Percentiles rank a stretch among this genome's conserved stretches.
Evolutionary conservation across 2,113 vertebrate genomes (phyloP).

Genomic region (Xenotilapia leptura): DNA sequence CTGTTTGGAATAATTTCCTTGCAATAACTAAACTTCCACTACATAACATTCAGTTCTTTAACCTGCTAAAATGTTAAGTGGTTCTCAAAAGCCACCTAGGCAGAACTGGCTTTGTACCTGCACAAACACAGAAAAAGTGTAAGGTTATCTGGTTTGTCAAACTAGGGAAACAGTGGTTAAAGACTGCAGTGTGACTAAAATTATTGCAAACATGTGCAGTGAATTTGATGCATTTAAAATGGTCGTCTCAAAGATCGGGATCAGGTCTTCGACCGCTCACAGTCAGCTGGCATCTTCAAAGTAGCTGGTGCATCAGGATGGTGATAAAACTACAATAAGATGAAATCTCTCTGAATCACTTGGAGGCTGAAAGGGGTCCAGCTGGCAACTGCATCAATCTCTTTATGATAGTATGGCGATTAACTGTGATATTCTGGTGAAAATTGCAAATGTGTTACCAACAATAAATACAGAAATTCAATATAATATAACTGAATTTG

Average conservation of each 20-base stretch:
- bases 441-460: neutral
- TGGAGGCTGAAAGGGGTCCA: neutral
- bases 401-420: neutral
- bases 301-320: neutral
- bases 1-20: neutral
- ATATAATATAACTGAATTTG: neutral
- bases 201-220: neutral
- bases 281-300: neutral
- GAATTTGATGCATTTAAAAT: neutral
- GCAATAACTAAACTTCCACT: neutral
- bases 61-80: neutral
- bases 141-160: neutral
- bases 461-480: neutral
- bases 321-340: neutral
- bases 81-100: neutral
- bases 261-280: neutral
- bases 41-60: neutral
- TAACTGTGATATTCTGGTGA: neutral
- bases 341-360: neutral
- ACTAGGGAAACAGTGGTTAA: neutral
- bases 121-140: neutral
- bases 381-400: neutral
- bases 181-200: neutral
- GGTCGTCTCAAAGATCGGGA: rapidly evolving
- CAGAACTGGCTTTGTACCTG: neutral